Evolutionary conservation across 2,888 invertebrate genomes (phyloP).

Genomic region (Drosophila subquinaria): DNA sequence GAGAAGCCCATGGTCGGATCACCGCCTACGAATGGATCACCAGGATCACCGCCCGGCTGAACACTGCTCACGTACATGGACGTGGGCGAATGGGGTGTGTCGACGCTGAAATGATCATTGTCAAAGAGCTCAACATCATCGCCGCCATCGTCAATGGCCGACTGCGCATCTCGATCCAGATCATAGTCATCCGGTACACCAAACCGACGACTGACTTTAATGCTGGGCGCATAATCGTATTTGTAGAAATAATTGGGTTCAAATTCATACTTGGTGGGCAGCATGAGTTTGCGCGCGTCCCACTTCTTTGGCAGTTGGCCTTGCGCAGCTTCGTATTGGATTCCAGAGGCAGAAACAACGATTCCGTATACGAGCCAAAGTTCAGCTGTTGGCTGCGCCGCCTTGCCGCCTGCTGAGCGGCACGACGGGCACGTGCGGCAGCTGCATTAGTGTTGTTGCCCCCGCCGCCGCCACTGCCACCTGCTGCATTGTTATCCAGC

Average conservation of each 20-base stretch:
- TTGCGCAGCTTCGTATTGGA: slow-evolving; percentile 78
- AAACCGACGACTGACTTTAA: slow-evolving; percentile 61
- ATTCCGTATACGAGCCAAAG: slow-evolving; percentile 79
- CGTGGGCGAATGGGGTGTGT: slow-evolving; percentile 22
- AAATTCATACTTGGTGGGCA: slow-evolving; percentile 83
- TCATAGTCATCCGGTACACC: slow-evolving; percentile 84
- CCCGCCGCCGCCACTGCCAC: too few species aligned
- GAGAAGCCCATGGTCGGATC: slow-evolving; percentile 10
- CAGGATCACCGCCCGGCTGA: slow-evolving; percentile 6
- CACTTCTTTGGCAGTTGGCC: slow-evolving; percentile 84
- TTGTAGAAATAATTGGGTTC: slow-evolving; percentile 75
- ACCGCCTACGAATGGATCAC: slow-evolving; percentile 7
- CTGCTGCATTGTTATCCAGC: slow-evolving; percentile 7
- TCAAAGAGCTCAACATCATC: slow-evolving; percentile 68
- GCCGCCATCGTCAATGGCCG: slow-evolving; percentile 39
- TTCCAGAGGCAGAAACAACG: slow-evolving; percentile 76
- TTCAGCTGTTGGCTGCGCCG: slow-evolving; percentile 74
- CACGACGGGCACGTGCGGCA: slow-evolving; percentile 55
- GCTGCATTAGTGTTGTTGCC: slow-evolving; percentile 5
- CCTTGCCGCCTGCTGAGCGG: slow-evolving; percentile 48
- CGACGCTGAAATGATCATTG: slow-evolving; percentile 60
- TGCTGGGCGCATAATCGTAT: slow-evolving; percentile 79
- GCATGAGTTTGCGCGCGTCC: slow-evolving; percentile 84
- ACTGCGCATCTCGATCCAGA: slow-evolving; percentile 68
- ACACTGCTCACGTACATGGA: slow-evolving; percentile 29